phyloP scores from a whole-genome alignment of 2,797 vertebrate genomes.

The Macroramphosus scolopax region DNA sequence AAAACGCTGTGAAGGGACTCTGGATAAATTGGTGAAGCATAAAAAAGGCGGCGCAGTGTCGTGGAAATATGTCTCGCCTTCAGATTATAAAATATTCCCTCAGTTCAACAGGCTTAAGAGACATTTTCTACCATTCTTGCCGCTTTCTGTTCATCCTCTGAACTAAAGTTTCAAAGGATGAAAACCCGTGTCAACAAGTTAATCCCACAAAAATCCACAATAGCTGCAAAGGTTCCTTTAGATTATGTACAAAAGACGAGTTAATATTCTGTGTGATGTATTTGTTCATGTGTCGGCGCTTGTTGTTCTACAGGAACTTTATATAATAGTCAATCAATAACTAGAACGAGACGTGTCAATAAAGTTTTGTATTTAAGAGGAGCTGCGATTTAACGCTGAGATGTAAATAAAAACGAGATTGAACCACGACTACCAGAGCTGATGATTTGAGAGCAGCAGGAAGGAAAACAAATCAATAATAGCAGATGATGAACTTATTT shows the following conservation, averaged over 20 bases:
- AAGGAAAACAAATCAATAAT: no score
- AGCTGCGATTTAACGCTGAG: no score
- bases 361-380: no score
- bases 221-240: constrained; percentile 5
- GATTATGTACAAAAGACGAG: constrained; percentile 2
- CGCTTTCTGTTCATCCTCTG: constrained; percentile 15
- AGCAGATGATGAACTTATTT: no score
- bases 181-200: constrained; percentile 36
- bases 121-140: constrained; percentile 37
- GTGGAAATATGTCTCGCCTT: constrained; percentile 50
- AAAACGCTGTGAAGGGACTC: constrained; percentile 45
- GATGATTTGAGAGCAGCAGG: no score
- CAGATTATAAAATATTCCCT: constrained; percentile 53
- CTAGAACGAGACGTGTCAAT: no score
- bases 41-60: constrained; percentile 49
- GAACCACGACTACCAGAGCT: constrained; percentile 22
- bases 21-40: constrained; percentile 60
- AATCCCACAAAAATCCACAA: constrained; percentile 15
- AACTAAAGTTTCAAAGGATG: constrained; percentile 26
- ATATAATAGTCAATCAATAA: no score
- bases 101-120: constrained; percentile 36
- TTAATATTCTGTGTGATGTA: constrained; percentile 7
- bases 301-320: no score
- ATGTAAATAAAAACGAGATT: constrained; percentile 17
- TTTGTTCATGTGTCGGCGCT: not conserved